phyloP scores from a whole-genome alignment of 2,888 invertebrate genomes.

The Ypsolopha sequella region DNA sequence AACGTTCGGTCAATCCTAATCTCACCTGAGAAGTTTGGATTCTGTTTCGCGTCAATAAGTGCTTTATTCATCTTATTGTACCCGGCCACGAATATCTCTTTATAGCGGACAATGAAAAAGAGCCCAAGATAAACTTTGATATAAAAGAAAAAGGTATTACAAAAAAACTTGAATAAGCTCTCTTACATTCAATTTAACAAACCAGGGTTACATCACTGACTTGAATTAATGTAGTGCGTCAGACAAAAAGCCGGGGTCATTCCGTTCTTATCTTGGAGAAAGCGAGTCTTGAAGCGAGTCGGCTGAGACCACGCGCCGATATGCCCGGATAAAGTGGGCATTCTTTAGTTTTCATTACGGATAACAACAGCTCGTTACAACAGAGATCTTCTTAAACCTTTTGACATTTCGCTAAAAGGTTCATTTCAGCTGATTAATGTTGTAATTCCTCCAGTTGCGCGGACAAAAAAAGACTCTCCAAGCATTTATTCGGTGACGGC shows the following conservation, averaged over 20 bases:
- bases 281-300: constrained; percentile 23
- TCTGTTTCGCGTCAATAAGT: constrained; percentile 14
- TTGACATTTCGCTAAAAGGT: constrained; percentile 64
- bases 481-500: constrained; percentile 48
- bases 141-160: constrained; percentile 19
- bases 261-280: constrained; percentile 52
- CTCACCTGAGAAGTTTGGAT: constrained; percentile 33
- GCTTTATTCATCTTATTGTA: constrained; percentile 10
- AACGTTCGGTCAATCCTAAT: constrained; percentile 32
- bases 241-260: constrained; percentile 40
- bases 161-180: constrained; percentile 36
- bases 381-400: constrained; percentile 51
- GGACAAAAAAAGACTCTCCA: constrained; percentile 48
- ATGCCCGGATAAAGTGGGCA: constrained; percentile 30
- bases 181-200: constrained; percentile 53
- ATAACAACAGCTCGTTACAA: constrained; percentile 41
- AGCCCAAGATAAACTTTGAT: constrained; percentile 11
- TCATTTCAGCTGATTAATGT: constrained; percentile 61
- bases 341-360: constrained; percentile 55
- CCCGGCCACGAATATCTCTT: constrained; percentile 6
- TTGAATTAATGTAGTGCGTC: constrained; percentile 51
- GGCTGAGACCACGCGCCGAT: constrained; percentile 19
- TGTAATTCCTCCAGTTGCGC: constrained; percentile 50
- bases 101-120: constrained; percentile 3
- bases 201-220: constrained; percentile 41